Conservation (phyloP, 2,888 invertebrate genomes). For the Drosophila yooni region DNA sequence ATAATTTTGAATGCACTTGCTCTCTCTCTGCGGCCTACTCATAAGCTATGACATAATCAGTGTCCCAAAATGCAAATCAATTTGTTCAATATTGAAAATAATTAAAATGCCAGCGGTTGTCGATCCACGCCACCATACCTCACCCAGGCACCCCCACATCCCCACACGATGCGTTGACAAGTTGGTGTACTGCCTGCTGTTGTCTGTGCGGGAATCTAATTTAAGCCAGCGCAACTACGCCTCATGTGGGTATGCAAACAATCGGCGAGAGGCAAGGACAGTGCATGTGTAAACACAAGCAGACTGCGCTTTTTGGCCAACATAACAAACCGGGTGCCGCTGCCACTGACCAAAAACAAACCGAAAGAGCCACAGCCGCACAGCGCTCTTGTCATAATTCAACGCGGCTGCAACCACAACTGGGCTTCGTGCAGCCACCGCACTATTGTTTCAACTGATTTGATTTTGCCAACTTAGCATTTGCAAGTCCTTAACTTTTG, state of each 20-base stretch:
- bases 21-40: constrained; percentile 18
- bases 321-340: constrained; percentile 23
- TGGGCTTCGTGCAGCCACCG: constrained; percentile 46
- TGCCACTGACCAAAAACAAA: constrained; percentile 48
- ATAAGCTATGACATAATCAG: constrained; percentile 72
- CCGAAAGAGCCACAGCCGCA: constrained; percentile 55
- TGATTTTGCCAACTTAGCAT: constrained; percentile 68
- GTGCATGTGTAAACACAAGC: constrained; percentile 54
- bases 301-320: constrained; percentile 70
- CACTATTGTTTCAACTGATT: constrained; percentile 82
- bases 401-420: constrained; percentile 57
- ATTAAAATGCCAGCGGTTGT: constrained; percentile 76
- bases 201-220: constrained; percentile 58
- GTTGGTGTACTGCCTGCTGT: constrained; percentile 24
- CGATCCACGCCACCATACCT: constrained; percentile 13
- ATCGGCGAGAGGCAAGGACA: constrained; percentile 17
- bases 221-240: constrained; percentile 58
- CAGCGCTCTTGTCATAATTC: constrained; percentile 70
- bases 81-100: constrained; percentile 82
- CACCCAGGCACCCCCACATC: not conserved
- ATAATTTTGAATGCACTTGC: constrained; percentile 49
- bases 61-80: constrained; percentile 79
- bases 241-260: constrained; percentile 66
- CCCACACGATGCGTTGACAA: constrained; percentile 61
- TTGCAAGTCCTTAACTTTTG: constrained; percentile 1